Conservation (phyloP, 2,113 vertebrate genomes). For the Silurus glanis region DNA sequence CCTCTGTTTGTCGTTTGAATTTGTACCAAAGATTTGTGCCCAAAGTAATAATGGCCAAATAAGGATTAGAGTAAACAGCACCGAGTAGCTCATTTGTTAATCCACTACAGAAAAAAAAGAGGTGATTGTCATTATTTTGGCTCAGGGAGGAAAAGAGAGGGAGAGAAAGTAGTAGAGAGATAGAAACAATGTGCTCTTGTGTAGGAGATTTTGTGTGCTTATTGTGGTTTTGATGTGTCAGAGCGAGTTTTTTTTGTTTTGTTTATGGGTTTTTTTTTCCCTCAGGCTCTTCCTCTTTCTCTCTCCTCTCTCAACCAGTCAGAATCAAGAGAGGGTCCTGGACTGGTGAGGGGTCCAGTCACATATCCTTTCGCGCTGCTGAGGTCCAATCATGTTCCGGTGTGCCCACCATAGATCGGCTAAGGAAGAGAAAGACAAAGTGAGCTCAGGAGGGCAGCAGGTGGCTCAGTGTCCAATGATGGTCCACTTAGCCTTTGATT, state of each 20-base stretch:
- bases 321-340: constrained; percentile 55
- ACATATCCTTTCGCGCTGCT: constrained; percentile 60
- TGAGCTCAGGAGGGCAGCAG: constrained; percentile 22
- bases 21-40: constrained; percentile 27
- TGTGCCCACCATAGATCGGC: constrained; percentile 71
- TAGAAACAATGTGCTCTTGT: constrained; percentile 17
- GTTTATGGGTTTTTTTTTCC: background rate
- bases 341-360: constrained; percentile 61
- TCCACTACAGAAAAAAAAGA: constrained; percentile 41
- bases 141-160: constrained; percentile 32
- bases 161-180: constrained; percentile 34
- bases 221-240: constrained; percentile 1
- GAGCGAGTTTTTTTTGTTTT: background rate
- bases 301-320: constrained; percentile 59
- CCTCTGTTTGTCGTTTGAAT: constrained; percentile 25
- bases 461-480: constrained; percentile 26
- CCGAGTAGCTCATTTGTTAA: constrained; percentile 16
- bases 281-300: constrained; percentile 57
- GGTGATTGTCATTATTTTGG: constrained; percentile 56
- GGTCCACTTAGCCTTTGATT: constrained; percentile 33
- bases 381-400: constrained; percentile 74
- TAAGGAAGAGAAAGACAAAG: constrained; percentile 45
- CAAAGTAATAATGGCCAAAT: constrained; percentile 1
- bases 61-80: constrained; percentile 22
- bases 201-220: constrained; percentile 22